Evolutionary conservation across 2,888 invertebrate genomes (phyloP).

Genomic region (Polydrusus tereticollis): DNA sequence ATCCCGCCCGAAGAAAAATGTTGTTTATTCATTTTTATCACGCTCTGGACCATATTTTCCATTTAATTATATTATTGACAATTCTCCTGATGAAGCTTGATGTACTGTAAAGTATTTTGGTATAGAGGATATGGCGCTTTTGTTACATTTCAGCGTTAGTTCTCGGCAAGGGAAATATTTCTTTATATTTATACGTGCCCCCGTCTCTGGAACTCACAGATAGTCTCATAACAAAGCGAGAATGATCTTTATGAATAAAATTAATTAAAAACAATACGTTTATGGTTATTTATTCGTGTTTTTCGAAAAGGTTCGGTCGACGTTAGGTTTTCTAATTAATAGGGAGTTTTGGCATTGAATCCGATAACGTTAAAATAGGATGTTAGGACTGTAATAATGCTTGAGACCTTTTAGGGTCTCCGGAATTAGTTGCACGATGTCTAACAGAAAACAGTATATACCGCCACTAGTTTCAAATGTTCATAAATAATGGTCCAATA

Average conservation of each 20-base stretch:
- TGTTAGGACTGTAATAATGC: too few relatives aligned
- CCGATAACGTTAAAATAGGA: neutral
- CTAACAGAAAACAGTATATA: too few relatives aligned
- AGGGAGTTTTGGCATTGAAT: neutral
- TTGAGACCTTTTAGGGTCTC: too few relatives aligned
- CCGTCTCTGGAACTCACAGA: conserved; percentile 10
- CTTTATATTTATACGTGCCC: neutral
- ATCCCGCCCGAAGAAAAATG: neutral
- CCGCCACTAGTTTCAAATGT: too few relatives aligned
- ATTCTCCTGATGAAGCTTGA: too few relatives aligned
- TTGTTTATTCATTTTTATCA: neutral
- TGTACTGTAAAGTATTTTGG: too few relatives aligned
- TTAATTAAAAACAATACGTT: conserved; percentile 54
- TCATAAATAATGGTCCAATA: too few relatives aligned
- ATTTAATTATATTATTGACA: too few relatives aligned
- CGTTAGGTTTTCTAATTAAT: neutral
- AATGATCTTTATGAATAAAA: conserved; percentile 54
- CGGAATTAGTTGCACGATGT: too few relatives aligned
- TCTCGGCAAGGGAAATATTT: too few relatives aligned
- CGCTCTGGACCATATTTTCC: neutral
- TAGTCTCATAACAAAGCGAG: conserved; percentile 22
- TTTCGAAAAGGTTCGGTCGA: conserved; percentile 37
- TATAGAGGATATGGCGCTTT: too few relatives aligned
- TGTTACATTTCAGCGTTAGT: too few relatives aligned
- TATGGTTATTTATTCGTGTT: conserved; percentile 50